Evolutionary conservation across 2,113 vertebrate species (phyloP), one percentile per base, ranked within the genome.

Genomic region (Gopherus flavomarginatus): DNA sequence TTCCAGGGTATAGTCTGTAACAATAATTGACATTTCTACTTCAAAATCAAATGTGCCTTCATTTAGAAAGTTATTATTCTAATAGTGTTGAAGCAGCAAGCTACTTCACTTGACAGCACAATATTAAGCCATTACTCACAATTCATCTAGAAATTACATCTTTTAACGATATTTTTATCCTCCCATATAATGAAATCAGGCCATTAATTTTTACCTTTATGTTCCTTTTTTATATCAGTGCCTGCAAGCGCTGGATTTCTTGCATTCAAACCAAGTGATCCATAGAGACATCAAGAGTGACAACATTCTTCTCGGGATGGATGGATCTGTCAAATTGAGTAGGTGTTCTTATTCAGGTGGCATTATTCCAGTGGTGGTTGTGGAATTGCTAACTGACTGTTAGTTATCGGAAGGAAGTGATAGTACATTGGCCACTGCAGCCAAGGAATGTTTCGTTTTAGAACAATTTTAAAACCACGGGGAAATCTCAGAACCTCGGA

Each of bases 261-360:
- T 99, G 53, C 99, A 99, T 97, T 99, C 99, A 92, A 99, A 99
- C 97, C 99, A 99, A 97, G 99, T 99, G 95, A 99, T 99, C 97
- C 99, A 99, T 91, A 98, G 99, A 99, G 99, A 99, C 95, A 99
- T 99, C 97, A 99, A 99, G 97, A 99, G 99, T 49, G 99, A 99
- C 98, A 99, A 99, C 97, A 99, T 99, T 97, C 99, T 99, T 72
- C 98, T 99, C 56, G 99, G 99, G 42, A 99, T 99, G 99, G 99
- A 99, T 0, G 99, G 99, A 95, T 99, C 99, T 49, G 99, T 99
- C 95, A 99, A 99, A 98, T 97, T 99, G 96, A 99, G 99, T 99
- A 98, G 96, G 99, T 99, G 84, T 98, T 94, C 88, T 56, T 59
- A 82, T 86, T 80, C 21, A 72, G 57, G 85, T 16, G 1, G 27